Conservation (phyloP, 1,140 invertebrate genomes). For the Halictus rubicundus region DNA sequence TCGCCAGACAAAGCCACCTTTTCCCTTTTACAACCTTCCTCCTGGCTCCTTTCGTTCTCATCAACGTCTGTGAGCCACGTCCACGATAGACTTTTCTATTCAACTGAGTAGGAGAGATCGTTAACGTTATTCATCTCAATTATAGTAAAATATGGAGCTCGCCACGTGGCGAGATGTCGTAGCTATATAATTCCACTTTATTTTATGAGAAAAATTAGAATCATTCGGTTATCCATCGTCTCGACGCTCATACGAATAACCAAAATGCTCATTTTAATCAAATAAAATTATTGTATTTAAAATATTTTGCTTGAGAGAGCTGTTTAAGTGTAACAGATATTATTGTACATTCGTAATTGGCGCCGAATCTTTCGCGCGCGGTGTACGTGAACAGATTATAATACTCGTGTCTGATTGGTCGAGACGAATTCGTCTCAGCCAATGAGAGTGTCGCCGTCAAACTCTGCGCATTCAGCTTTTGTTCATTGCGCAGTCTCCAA, state of each 20-base stretch:
- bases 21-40: conserved; percentile 1
- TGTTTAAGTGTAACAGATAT: background rate
- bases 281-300: background rate
- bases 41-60: background rate
- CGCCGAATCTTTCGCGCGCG: background rate
- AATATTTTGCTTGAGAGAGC: background rate
- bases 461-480: too few species aligned
- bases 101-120: background rate
- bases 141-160: background rate
- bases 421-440: background rate
- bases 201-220: background rate
- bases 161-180: background rate
- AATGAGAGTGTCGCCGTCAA: background rate
- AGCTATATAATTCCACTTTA: background rate
- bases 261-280: background rate
- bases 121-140: background rate
- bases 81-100: background rate
- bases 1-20: background rate
- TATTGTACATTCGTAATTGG: background rate
- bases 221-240: background rate
- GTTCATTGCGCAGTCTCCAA: background rate
- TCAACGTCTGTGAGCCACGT: background rate
- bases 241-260: background rate
- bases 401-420: background rate
- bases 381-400: background rate